Evolutionary conservation across 2,888 invertebrate species (phyloP).

Genomic region (Acanthopleura granulata): DNA sequence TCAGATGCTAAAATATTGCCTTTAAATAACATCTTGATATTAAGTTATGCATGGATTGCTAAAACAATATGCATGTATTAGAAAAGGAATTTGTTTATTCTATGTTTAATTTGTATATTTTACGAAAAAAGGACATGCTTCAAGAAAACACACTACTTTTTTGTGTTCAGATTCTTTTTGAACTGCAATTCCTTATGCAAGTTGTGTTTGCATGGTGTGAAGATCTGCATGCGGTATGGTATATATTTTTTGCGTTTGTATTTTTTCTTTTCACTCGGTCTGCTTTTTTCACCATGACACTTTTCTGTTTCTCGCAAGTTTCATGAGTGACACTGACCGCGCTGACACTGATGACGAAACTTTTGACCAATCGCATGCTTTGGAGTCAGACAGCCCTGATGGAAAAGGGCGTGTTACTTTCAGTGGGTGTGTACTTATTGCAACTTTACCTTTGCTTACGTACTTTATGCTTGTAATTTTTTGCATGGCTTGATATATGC

Average conservation of each 20-base stretch:
- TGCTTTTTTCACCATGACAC: too few relatives aligned
- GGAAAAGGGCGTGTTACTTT: constrained; percentile 36
- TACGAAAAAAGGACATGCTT: too few relatives aligned
- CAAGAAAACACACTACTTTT: background rate
- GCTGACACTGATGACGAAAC: constrained; percentile 6
- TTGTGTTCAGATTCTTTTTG: too few relatives aligned
- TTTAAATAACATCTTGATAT: too few relatives aligned
- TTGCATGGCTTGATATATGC: too few relatives aligned
- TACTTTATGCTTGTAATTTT: background rate
- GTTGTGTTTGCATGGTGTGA: too few relatives aligned
- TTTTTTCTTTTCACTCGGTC: background rate
- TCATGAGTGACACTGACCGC: constrained; percentile 7
- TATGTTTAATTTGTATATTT: too few relatives aligned
- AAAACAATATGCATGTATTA: too few relatives aligned
- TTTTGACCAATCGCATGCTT: constrained; percentile 2
- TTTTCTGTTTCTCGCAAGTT: background rate
- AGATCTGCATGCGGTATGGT: background rate
- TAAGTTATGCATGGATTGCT: too few relatives aligned
- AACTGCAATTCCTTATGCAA: too few relatives aligned
- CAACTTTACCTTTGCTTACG: background rate
- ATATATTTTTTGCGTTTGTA: background rate
- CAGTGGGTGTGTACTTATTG: constrained; percentile 34
- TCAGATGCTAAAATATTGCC: too few relatives aligned
- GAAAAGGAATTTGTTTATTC: too few relatives aligned
- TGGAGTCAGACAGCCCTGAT: constrained; percentile 31